phyloP scores from a whole-genome alignment of 2,888 invertebrate genomes.

The Sesamia inferens region DNA sequence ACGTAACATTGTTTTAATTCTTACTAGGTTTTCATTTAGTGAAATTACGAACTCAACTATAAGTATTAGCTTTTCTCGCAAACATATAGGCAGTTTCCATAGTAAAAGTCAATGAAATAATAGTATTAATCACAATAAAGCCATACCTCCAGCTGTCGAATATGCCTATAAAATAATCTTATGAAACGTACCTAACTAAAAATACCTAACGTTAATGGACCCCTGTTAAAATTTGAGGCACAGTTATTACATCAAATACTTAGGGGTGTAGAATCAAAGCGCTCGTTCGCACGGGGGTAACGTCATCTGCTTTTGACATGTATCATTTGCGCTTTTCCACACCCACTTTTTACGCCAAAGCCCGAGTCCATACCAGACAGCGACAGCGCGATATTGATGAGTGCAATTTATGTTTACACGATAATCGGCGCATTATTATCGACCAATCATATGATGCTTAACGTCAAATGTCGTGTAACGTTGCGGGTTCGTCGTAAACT shows the following conservation, averaged over 20 bases:
- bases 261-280: conserved; percentile 72
- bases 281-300: conserved; percentile 63
- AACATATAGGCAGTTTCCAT: background rate
- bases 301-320: conserved; percentile 82
- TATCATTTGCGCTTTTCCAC: conserved; percentile 86
- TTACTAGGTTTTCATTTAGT: background rate
- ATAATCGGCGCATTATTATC: conserved; percentile 16
- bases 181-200: conserved; percentile 16
- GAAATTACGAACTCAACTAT: background rate
- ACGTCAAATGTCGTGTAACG: background rate
- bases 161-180: background rate
- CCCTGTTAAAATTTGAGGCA: conserved; percentile 63
- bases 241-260: conserved; percentile 67
- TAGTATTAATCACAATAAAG: conserved; percentile 4
- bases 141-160: background rate
- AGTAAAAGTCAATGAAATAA: background rate
- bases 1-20: conserved; percentile 25
- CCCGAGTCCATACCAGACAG: conserved; percentile 34
- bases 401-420: conserved; percentile 42
- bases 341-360: conserved; percentile 75
- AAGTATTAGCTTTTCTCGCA: background rate
- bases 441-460: background rate
- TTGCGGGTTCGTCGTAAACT: too few species aligned
- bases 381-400: conserved; percentile 25
- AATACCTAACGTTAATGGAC: conserved; percentile 48